Evolutionary conservation across 1,140 invertebrate genomes (phyloP).

Genomic region (Drosophila ercepeae): DNA sequence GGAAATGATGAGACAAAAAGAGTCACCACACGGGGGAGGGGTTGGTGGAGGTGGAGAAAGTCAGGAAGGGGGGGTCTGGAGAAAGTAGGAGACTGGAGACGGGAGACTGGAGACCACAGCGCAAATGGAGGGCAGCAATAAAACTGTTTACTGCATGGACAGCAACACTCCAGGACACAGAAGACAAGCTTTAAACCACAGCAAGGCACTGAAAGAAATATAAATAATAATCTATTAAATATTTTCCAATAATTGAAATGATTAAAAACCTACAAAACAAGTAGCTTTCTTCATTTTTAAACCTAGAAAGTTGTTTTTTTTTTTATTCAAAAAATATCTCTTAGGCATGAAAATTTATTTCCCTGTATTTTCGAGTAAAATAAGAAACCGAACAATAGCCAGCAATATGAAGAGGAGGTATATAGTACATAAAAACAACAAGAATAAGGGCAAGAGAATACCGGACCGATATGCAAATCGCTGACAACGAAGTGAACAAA

Average conservation of each 20-base stretch:
- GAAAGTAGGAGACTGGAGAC: not conserved
- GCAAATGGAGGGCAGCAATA: slow-evolving; percentile 58
- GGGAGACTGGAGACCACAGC: slow-evolving; percentile 36
- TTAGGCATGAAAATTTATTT: too few relatives aligned
- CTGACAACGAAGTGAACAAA: slow-evolving; percentile 49
- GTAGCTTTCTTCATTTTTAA: not conserved
- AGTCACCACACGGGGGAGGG: not conserved
- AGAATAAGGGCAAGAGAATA: slow-evolving; percentile 18
- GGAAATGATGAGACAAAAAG: slow-evolving; percentile 63
- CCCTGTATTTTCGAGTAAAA: slow-evolving; percentile 8
- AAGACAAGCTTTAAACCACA: not conserved
- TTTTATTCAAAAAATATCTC: too few relatives aligned
- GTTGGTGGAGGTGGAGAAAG: not conserved
- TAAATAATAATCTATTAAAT: not conserved
- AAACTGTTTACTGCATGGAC: slow-evolving; percentile 64
- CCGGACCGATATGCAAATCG: slow-evolving; percentile 53
- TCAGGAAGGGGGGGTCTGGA: not conserved
- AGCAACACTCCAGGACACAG: slow-evolving; percentile 1
- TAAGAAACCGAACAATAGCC: slow-evolving; percentile 34
- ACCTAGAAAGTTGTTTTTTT: not conserved
- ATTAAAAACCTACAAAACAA: not conserved
- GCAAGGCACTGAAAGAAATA: not conserved
- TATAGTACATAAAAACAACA: slow-evolving; percentile 18
- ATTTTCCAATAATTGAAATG: not conserved
- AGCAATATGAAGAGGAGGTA: slow-evolving; percentile 31